Evolutionary conservation across 2,113 vertebrate species (phyloP).

Genomic region (Bambusicola thoracicus): DNA sequence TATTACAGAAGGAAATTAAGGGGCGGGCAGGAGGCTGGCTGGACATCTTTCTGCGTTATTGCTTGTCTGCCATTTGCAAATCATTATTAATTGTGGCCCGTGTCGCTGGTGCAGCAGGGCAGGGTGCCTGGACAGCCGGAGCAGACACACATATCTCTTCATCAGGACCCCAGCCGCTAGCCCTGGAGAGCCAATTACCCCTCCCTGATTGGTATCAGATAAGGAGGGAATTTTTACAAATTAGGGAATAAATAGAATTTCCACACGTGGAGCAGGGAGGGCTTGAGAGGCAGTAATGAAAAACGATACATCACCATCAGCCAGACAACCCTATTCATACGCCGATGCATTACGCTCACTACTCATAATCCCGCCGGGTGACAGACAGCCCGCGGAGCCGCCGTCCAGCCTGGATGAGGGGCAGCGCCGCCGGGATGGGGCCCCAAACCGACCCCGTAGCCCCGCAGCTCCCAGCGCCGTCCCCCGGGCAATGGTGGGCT

Average conservation of each 20-base stretch:
- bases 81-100: conserved; percentile 93
- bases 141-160: conserved; percentile 96
- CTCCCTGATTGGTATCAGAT: conserved; percentile 97
- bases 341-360: conserved; percentile 94
- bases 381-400: conserved; percentile 75
- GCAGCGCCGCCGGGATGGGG: neutral
- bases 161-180: conserved; percentile 92
- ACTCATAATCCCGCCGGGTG: conserved; percentile 91
- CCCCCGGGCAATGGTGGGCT: neutral
- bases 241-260: conserved; percentile 99
- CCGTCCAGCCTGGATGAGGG: neutral
- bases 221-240: conserved; percentile 98
- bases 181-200: conserved; percentile 96
- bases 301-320: conserved; percentile 99
- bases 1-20: conserved; percentile 87
- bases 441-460: neutral
- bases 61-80: conserved; percentile 94
- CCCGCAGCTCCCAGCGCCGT: rapidly evolving
- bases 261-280: conserved; percentile 94
- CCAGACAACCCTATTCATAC: conserved; percentile 97
- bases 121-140: conserved; percentile 79
- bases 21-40: conserved; percentile 81
- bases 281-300: conserved; percentile 98
- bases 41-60: conserved; percentile 90
- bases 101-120: conserved; percentile 80